Conservation (phyloP, 2,797 vertebrate genomes). For the Euthynnus affinis region DNA sequence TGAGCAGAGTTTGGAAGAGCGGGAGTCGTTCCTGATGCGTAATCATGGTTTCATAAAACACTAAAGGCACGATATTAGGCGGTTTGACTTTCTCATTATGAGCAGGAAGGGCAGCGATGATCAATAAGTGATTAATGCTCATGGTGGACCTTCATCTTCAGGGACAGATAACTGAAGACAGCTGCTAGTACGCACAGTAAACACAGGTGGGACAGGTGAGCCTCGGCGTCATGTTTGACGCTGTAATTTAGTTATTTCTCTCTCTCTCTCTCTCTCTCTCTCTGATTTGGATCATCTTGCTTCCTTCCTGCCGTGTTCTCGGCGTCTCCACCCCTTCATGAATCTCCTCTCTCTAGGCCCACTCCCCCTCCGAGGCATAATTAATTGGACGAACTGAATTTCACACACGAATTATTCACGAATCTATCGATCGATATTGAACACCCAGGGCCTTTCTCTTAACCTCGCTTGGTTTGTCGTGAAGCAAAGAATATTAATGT, state of each 20-base stretch:
- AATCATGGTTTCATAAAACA: constrained; percentile 60
- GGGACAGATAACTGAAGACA: constrained; percentile 38
- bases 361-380: constrained; percentile 75
- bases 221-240: background rate
- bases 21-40: constrained; percentile 31
- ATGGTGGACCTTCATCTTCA: constrained; percentile 62
- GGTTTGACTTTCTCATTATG: constrained; percentile 80
- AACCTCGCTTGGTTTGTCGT: constrained; percentile 81
- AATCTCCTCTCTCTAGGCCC: constrained; percentile 53
- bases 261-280: background rate
- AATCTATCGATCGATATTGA: constrained; percentile 87
- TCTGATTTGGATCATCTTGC: constrained; percentile 46
- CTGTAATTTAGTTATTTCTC: constrained; percentile 21
- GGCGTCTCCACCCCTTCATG: constrained; percentile 49
- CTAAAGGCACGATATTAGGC: constrained; percentile 60
- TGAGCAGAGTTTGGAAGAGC: background rate
- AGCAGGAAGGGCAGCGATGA: constrained; percentile 74
- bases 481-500: constrained; percentile 82
- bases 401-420: constrained; percentile 89
- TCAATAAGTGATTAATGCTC: constrained; percentile 79
- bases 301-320: constrained; percentile 41
- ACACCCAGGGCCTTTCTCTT: constrained; percentile 82
- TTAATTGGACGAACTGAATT: constrained; percentile 87
- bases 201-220: constrained; percentile 50
- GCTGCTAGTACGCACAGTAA: constrained; percentile 13